A percentile compares a stretch with the other conserved stretches of the same genome.
Evolutionary conservation across 2,113 vertebrate species (phyloP).

Genomic region (Sardina pilchardus): DNA sequence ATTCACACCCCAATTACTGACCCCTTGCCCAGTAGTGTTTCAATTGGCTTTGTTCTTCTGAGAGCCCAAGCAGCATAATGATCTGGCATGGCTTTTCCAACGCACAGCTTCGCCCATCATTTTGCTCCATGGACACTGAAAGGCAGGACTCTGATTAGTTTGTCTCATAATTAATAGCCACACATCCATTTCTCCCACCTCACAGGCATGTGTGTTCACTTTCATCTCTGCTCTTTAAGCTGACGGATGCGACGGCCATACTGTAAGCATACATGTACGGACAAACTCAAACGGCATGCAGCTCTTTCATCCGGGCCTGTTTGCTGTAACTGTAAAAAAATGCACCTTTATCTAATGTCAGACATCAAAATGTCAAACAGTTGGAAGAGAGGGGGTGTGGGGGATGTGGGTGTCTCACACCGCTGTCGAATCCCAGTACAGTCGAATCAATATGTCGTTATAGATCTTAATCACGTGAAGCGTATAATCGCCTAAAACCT

Average conservation of each 20-base stretch:
- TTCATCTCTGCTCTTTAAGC: conserved; percentile 40
- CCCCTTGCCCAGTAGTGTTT: conserved; percentile 13
- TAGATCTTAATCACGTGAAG: conserved; percentile 78
- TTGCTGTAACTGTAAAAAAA: conserved; percentile 35
- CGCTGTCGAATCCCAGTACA: conserved; percentile 61
- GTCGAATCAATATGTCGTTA: conserved; percentile 76
- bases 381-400: conserved; percentile 34
- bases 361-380: conserved; percentile 59
- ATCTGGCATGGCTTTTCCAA: not conserved
- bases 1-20: not conserved
- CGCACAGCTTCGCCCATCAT: not conserved
- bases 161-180: conserved; percentile 64
- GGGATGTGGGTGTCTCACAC: conserved; percentile 58
- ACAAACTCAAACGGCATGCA: conserved; percentile 43
- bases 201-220: conserved; percentile 45
- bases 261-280: conserved; percentile 48
- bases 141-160: not conserved
- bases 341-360: conserved; percentile 57
- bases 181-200: conserved; percentile 43
- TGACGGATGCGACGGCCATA: conserved; percentile 36
- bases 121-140: not conserved
- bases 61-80: not conserved
- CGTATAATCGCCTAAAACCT: conserved; percentile 77
- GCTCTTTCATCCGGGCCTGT: conserved; percentile 46
- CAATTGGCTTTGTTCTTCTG: conserved; percentile 15